A percentile compares a stretch with the other conserved stretches of the same genome.
Evolutionary conservation across 92 coral and sea anemone genomes (phyloP).

Genomic region (Phymanthus crucifer): DNA sequence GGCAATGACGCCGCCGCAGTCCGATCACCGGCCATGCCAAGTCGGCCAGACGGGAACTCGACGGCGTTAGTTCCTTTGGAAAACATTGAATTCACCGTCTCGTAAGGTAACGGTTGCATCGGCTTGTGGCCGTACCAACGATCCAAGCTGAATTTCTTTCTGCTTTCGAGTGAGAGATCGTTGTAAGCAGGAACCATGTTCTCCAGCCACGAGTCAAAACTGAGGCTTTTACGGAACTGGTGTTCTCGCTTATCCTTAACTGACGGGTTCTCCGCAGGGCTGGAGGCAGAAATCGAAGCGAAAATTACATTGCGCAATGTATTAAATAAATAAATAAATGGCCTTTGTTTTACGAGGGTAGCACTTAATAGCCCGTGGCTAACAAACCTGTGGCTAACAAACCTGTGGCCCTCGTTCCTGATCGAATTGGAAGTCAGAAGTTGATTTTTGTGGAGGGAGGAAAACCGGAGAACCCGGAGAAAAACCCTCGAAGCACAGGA

Average conservation of each 20-base stretch:
- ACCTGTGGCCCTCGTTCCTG: no score
- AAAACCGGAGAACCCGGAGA: no score
- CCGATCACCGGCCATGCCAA: no score
- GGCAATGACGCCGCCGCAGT: background rate
- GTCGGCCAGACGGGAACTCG: background rate
- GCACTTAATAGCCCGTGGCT: no score
- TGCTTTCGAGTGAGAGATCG: slow-evolving; percentile 44
- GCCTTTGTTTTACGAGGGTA: background rate
- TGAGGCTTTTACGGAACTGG: slow-evolving; percentile 25
- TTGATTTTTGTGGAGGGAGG: no score
- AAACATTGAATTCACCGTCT: slow-evolving; percentile 48
- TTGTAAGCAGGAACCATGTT: slow-evolving; percentile 56
- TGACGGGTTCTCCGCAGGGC: background rate
- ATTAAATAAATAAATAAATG: background rate
- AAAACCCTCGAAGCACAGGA: no score
- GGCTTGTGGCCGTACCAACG: slow-evolving; percentile 25
- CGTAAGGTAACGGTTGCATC: slow-evolving; percentile 57
- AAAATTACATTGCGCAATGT: background rate
- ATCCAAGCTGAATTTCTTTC: slow-evolving; percentile 58
- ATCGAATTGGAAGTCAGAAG: no score
- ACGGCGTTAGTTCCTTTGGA: slow-evolving; percentile 3
- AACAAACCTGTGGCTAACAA: no score
- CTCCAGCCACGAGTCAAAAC: slow-evolving; percentile 61
- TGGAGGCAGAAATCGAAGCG: background rate
- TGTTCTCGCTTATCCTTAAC: background rate